Evolutionary conservation across 2,797 vertebrate genomes (phyloP).

Genomic region (Hyperoplus immaculatus): DNA sequence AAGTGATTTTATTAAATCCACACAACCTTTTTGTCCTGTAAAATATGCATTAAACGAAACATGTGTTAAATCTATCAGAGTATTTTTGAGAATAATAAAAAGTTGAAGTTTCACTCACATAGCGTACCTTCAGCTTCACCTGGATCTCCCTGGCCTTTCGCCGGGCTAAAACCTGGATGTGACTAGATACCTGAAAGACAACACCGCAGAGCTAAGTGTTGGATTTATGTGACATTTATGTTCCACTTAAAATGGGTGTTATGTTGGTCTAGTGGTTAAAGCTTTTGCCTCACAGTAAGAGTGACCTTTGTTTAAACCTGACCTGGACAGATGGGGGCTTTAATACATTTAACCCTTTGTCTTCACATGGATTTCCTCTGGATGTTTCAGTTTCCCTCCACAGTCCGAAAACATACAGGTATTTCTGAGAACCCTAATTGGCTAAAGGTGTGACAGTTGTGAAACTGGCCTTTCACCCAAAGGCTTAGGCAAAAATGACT

Average conservation of each 20-base stretch:
- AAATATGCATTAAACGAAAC: background rate
- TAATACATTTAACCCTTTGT: background rate
- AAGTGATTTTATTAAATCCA: constrained; percentile 3
- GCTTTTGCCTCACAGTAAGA: background rate
- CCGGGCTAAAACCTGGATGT: constrained; percentile 96
- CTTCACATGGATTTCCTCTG: constrained; percentile 2
- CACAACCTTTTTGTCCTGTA: background rate
- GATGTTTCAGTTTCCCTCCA: background rate
- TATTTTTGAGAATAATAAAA: constrained; percentile 22
- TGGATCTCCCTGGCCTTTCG: constrained; percentile 98
- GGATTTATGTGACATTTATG: background rate
- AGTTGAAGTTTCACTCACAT: constrained; percentile 78
- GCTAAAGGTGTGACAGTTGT: background rate
- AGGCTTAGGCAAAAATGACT: background rate
- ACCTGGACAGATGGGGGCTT: background rate
- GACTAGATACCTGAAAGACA: constrained; percentile 92
- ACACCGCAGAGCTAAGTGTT: background rate
- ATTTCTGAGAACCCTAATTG: background rate
- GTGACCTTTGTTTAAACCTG: background rate
- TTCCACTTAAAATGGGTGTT: background rate
- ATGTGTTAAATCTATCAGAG: background rate
- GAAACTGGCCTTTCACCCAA: background rate
- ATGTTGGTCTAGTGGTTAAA: background rate
- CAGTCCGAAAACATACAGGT: background rate
- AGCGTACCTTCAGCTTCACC: constrained; percentile 97